Base-by-base conservation (phyloP, 1,140 invertebrate species). In the Anastrepha obliqua region DNA sequence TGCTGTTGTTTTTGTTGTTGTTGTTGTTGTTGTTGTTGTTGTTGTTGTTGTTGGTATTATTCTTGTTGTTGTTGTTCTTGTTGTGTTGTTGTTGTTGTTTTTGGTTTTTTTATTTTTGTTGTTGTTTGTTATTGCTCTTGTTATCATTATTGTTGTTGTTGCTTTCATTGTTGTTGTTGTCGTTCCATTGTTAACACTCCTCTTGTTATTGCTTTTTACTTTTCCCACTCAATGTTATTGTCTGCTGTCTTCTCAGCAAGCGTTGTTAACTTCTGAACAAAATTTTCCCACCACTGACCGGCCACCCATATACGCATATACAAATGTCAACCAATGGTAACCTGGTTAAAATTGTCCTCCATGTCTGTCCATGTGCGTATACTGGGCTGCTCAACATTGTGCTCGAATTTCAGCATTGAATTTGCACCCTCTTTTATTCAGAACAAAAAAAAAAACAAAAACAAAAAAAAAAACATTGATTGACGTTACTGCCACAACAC, bases 211-310 rank as follows among this genome's bases (percentile, higher is more conserved):
- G 65, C 65, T 74, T 74, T 29, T 29, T 47, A 4, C 9, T 70
- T 15, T 29, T 29, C 39, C 47, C n/a, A 29, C 13, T 13, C 17
- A n/a, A n/a, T 44, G 42, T 47, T 74, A n/a, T 74, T 51, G 70
- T 51, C 42, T 17, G 6, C 44, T 42, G 47, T 11, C 17, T 74
- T 13, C 17, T 13, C n/a, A 5, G 44, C 70, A 6, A 2, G 42
- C 70, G 9, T 51, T 74, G 70, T 6, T 47, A 74, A 47, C 39
- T 47, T 74, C 70, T 51, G 70, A 51, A 44, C 65, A 67, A 74
- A 74, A 74, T n/a, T n/a, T 51, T 44, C 13, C 42, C 11, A 74
- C 29, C 29, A 29, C 29, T 29, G 29, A 47, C 39, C 15, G 13
- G 0, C 70, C 13, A 74, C 70, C 70, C 4, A 29, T 29, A 29